A percentile compares a stretch with the other conserved stretches of the same genome.
These are phyloP conservation scores for Acanthosepion lycidas DNA, from an alignment of 2,888 invertebrate genomes.

Conservation along the genomic window DNA sequence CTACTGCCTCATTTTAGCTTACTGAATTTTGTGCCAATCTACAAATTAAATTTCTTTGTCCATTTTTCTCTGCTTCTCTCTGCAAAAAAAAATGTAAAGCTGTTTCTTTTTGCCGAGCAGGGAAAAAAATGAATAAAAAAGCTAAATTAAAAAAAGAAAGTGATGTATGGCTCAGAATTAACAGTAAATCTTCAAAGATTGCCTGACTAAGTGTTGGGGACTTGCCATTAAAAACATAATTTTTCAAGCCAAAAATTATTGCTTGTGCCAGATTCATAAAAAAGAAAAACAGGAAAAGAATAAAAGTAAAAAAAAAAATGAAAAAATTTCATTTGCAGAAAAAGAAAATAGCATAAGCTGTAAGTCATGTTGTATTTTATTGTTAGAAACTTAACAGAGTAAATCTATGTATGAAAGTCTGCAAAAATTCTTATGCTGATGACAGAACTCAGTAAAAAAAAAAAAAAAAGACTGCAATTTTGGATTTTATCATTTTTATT, in stretches of 20 bases:
- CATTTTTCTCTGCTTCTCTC: background rate
- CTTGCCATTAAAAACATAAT: background rate
- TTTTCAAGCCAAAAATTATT: constrained; percentile 10
- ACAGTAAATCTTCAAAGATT: background rate
- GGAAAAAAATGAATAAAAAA: background rate
- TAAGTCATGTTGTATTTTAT: background rate
- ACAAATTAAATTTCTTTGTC: background rate
- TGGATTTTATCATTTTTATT: background rate
- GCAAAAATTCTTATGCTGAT: background rate
- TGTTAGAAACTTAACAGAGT: background rate
- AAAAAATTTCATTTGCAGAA: background rate
- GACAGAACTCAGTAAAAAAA: background rate
- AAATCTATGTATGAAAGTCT: background rate
- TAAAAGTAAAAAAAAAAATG: background rate
- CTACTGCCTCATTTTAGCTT: no score
- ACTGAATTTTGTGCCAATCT: no score
- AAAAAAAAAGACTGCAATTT: background rate
- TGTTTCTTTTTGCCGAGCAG: background rate
- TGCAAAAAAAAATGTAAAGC: background rate
- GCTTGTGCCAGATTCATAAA: background rate
- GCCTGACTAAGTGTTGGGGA: background rate
- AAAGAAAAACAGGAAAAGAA: background rate
- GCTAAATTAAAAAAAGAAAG: background rate
- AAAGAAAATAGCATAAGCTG: background rate
- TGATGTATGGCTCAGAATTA: background rate